Evolutionary conservation across 2,888 invertebrate species (phyloP).

Genomic region (Metopia argyrocephala): DNA sequence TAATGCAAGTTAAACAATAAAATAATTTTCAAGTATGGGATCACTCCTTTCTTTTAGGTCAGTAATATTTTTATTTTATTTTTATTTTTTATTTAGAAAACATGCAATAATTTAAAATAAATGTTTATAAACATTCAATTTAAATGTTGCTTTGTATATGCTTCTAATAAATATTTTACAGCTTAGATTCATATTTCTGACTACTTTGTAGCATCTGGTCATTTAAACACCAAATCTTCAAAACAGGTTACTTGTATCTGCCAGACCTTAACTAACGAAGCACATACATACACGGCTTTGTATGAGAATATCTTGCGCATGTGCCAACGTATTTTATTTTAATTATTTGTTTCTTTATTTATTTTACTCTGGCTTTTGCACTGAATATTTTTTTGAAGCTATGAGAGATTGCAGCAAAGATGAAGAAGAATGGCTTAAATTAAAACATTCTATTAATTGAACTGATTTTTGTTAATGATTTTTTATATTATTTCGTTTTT

Average conservation of each 20-base stretch:
- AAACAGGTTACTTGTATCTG: constrained; percentile 26
- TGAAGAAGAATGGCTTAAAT: constrained; percentile 26
- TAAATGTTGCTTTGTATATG: too few species aligned
- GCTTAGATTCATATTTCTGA: constrained; percentile 2
- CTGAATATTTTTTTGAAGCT: background rate
- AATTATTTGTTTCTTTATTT: background rate
- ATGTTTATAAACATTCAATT: too few species aligned
- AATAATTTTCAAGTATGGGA: too few species aligned
- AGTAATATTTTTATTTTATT: too few species aligned
- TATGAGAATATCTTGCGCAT: constrained; percentile 3
- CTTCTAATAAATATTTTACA: too few species aligned
- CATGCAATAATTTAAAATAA: too few species aligned
- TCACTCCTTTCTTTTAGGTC: too few species aligned
- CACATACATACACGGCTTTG: constrained; percentile 4
- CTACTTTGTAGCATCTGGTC: too few species aligned
- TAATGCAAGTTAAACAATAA: too few species aligned
- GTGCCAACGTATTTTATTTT: constrained; percentile 37
- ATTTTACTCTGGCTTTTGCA: background rate
- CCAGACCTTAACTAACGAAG: background rate
- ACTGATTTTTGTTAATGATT: background rate
- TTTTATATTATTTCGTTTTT: background rate
- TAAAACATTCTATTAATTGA: constrained; percentile 16
- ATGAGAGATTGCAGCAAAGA: constrained; percentile 14
- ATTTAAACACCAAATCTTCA: background rate
- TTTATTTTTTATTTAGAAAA: too few species aligned